Conservation (phyloP, 2,113 vertebrate genomes). For the Tonatia bakeri region DNA sequence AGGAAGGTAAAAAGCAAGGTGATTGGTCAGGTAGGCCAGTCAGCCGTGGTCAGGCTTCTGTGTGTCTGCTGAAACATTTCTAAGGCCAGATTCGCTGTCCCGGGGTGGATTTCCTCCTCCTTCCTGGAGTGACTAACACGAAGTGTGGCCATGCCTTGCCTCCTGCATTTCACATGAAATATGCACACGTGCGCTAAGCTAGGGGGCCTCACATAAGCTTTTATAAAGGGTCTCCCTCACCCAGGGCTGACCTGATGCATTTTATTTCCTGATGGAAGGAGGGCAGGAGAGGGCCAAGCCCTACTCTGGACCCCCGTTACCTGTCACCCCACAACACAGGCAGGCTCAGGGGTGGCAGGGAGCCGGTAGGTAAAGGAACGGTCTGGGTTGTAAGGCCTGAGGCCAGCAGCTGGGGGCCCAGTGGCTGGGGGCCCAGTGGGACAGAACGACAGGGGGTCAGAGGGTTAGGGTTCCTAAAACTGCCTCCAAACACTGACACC, state of each 20-base stretch:
- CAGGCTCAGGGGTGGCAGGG: neutral
- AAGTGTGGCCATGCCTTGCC: neutral
- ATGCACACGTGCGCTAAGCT: neutral
- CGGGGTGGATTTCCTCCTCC: neutral
- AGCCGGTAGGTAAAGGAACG: accelerated
- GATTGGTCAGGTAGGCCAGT: no score
- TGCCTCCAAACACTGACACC: neutral
- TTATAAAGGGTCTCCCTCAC: neutral
- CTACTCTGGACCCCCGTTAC: neutral
- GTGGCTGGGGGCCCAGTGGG: neutral
- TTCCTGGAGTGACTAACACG: neutral
- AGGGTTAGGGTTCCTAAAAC: neutral
- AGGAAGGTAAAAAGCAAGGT: neutral
- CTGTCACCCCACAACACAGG: neutral
- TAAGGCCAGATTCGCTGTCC: neutral
- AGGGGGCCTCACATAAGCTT: neutral
- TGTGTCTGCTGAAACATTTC: neutral
- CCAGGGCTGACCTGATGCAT: neutral
- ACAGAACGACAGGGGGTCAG: neutral
- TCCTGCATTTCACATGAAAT: neutral
- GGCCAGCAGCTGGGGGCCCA: neutral
- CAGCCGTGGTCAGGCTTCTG: neutral
- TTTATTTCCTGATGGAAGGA: neutral
- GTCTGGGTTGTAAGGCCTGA: neutral
- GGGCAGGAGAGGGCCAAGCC: neutral